These are phyloP conservation scores for Leptobrachium leishanense DNA, from an alignment of 2,113 vertebrate species.

Conservation along the genomic window DNA sequence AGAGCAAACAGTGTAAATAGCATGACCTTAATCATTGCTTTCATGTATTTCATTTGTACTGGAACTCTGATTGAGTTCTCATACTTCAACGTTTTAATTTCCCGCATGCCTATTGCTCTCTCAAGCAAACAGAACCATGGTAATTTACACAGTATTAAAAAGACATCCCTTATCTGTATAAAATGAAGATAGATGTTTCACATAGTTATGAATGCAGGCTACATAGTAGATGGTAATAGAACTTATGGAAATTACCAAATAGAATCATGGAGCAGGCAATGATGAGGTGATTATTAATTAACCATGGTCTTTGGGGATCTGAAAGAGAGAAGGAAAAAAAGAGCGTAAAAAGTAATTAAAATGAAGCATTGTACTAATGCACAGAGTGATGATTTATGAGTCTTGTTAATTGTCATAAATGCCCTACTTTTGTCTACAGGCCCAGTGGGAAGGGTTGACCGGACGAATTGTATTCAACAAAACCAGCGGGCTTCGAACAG, in stretches of 20 bases:
- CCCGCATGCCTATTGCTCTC: not conserved
- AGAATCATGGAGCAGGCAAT: constrained; percentile 55
- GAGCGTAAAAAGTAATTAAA: constrained; percentile 86
- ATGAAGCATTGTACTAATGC: constrained; percentile 69
- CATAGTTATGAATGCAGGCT: constrained; percentile 59
- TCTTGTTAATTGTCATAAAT: constrained; percentile 55
- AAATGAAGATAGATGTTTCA: constrained; percentile 62
- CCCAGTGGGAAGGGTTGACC: constrained; percentile 97
- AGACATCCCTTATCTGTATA: not conserved
- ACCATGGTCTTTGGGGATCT: constrained; percentile 74
- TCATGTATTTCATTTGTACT: not conserved
- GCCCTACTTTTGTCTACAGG: constrained; percentile 70
- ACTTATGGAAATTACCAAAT: constrained; percentile 69
- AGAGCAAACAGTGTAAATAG: not conserved
- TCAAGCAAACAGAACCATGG: not conserved
- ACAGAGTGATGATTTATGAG: constrained; percentile 67
- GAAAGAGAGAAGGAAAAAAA: constrained; percentile 50
- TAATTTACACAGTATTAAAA: not conserved
- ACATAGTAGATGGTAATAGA: constrained; percentile 68
- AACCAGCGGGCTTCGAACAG: constrained; percentile 89
- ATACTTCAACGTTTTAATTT: not conserved
- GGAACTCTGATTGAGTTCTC: not conserved
- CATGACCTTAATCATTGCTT: not conserved
- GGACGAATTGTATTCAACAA: constrained; percentile 95
- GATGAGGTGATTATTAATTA: constrained; percentile 83